Evolutionary conservation across 2,888 invertebrate species (phyloP), one percentile per base, ranked within the genome.

Genomic region (Callyntrura guangdongensis): DNA sequence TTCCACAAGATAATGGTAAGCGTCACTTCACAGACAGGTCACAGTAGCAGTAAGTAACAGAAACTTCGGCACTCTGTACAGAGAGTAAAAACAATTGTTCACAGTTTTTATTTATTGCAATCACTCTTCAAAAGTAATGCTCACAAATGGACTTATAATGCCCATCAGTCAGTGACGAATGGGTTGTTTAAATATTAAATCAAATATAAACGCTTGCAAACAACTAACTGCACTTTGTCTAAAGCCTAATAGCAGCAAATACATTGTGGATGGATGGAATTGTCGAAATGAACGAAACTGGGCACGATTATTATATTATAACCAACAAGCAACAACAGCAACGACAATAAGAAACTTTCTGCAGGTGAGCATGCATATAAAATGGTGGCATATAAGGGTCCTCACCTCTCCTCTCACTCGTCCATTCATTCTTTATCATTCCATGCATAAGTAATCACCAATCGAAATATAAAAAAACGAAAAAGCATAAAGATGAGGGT

Each of bases 371-470:
- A 53, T 61, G 82, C 82, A 82, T 61, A 77, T 64, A 61, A 79
- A 77, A 64, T 49, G 59, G n/a, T 27, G 67, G 53, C 49, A 69
- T 45, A 74, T 74, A 89, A 89, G 83, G 89, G 64, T 88, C 88
- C 88, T 88, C 81, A 82, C 88, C 83, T 89, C 88, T 88, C 81
- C 69, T 82, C 83, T 89, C 64, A 45, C 22, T 64, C 61, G 5
- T 77, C 74, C 74, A 61, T 83, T 83, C 83, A 81, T 74, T 56
- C 69, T 59, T 89, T 36, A 36, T 36, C 89, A 82, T 25, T 82
- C 79, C 79, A 69, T 88, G 88, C 88, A 88, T 89, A 83, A 83
- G 83, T 89, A 74, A 89, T 89, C 89, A 83, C 74, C 74, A 83
- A 83, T 82, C 72, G 59, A 47, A 82, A 88, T 64, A 88, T 64